Conservation (phyloP, 2,888 invertebrate species). For the Cryptocephalus moraei region DNA sequence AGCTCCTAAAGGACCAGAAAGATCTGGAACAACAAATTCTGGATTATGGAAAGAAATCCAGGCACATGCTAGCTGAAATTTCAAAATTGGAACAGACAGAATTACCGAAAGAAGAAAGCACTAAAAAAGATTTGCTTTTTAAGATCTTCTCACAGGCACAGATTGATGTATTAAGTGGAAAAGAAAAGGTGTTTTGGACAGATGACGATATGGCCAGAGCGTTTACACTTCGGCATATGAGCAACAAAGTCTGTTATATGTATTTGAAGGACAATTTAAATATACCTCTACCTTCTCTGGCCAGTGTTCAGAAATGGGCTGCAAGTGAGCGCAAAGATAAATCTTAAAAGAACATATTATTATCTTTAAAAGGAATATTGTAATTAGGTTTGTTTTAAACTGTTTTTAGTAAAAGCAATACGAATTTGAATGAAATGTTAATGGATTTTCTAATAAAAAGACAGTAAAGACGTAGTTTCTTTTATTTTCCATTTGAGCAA, state of each 20-base stretch:
- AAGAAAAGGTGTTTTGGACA: not conserved
- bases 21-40: not conserved
- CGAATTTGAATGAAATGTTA: no score
- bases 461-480: no score
- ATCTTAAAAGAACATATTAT: no score
- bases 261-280: not conserved
- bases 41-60: no score
- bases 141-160: not conserved
- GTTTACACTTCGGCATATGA: not conserved
- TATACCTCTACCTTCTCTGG: not conserved
- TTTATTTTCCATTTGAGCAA: no score
- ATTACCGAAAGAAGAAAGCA: no score
- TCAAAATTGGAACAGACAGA: no score
- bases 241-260: not conserved
- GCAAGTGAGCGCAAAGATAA: not conserved
- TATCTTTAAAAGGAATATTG: no score
- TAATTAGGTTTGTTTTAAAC: no score
- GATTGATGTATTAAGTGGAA: not conserved
- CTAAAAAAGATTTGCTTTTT: not conserved
- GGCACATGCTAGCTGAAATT: no score
- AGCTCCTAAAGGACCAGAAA: not conserved
- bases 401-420: no score
- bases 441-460: no score
- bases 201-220: not conserved
- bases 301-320: not conserved